Evolutionary conservation across 2,888 invertebrate genomes (phyloP).

Genomic region (Podotricha telesiphe): DNA sequence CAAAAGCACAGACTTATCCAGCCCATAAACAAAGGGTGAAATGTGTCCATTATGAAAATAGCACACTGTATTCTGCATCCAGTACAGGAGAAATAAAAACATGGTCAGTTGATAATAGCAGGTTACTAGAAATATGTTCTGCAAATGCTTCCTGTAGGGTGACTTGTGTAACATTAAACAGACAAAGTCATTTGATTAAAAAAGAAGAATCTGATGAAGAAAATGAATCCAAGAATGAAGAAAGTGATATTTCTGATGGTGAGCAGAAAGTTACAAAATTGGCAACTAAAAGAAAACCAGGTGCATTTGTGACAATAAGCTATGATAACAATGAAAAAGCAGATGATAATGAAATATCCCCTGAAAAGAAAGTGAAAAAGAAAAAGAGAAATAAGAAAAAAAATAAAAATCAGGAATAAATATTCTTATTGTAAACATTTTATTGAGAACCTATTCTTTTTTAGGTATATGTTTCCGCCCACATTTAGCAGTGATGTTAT

Average conservation of each 20-base stretch:
- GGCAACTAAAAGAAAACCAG: conserved; percentile 63
- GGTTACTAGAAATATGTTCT: conserved; percentile 81
- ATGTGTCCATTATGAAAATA: conserved; percentile 82
- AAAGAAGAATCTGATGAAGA: conserved; percentile 63
- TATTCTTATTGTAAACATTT: conserved; percentile 6
- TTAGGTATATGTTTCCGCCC: too few species aligned
- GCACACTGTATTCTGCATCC: conserved; percentile 87
- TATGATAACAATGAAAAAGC: conserved; percentile 64
- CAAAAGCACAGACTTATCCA: conserved; percentile 70
- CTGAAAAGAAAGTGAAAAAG: conserved; percentile 64
- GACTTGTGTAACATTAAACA: conserved; percentile 87
- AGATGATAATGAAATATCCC: conserved; percentile 53
- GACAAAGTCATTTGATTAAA: conserved; percentile 68
- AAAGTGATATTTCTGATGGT: conserved; percentile 54
- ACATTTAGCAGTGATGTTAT: too few species aligned
- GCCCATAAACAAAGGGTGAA: conserved; percentile 88
- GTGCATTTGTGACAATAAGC: conserved; percentile 71
- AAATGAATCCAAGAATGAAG: conserved; percentile 47
- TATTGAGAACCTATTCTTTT: too few species aligned
- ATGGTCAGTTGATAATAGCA: conserved; percentile 80
- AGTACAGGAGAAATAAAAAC: conserved; percentile 92
- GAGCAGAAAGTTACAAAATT: conserved; percentile 42
- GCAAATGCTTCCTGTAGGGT: conserved; percentile 88
- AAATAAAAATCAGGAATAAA: conserved; percentile 51
- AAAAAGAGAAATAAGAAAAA: conserved; percentile 68